A percentile compares a stretch with the other conserved stretches of the same genome.
phyloP scores from a whole-genome alignment of 1,140 invertebrate species.

The Drosophila sturtevanti region DNA sequence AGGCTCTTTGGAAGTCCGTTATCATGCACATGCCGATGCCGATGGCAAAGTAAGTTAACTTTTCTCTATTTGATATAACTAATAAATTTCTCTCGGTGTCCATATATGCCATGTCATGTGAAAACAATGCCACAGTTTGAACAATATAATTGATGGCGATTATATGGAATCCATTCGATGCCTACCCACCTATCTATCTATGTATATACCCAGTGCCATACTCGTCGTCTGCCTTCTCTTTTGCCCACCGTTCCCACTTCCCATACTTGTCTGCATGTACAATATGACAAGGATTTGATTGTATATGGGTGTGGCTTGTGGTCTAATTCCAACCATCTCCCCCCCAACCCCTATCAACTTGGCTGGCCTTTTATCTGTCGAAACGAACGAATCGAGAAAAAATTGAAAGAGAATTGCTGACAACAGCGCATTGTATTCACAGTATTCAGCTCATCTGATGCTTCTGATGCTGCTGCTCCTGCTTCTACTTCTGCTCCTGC shows the following conservation, averaged over 20 bases:
- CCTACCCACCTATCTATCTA: no score
- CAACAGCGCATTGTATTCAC: conserved; percentile 46
- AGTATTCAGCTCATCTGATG: conserved; percentile 36
- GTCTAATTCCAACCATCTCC: conserved; percentile 39
- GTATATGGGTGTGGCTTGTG: conserved; percentile 23
- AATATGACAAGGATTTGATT: conserved; percentile 56
- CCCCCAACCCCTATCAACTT: background rate
- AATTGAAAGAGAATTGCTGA: conserved; percentile 59
- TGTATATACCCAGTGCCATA: no score
- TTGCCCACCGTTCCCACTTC: no score
- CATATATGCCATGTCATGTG: conserved; percentile 30
- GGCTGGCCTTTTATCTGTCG: conserved; percentile 58
- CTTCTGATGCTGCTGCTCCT: background rate
- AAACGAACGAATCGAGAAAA: conserved; percentile 32
- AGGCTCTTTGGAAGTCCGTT: conserved; percentile 88
- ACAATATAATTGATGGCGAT: conserved; percentile 72
- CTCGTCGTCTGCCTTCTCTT: no score
- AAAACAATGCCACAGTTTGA: conserved; percentile 50
- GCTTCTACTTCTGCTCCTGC: background rate
- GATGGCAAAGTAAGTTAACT: conserved; percentile 84
- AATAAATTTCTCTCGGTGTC: background rate
- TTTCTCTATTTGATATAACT: background rate
- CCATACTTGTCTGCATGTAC: conserved; percentile 30
- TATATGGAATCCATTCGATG: conserved; percentile 28
- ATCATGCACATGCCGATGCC: conserved; percentile 84